These are phyloP conservation scores for Drosophila subobscura DNA, from an alignment of 1,140 invertebrate species.

Conservation along the genomic window DNA sequence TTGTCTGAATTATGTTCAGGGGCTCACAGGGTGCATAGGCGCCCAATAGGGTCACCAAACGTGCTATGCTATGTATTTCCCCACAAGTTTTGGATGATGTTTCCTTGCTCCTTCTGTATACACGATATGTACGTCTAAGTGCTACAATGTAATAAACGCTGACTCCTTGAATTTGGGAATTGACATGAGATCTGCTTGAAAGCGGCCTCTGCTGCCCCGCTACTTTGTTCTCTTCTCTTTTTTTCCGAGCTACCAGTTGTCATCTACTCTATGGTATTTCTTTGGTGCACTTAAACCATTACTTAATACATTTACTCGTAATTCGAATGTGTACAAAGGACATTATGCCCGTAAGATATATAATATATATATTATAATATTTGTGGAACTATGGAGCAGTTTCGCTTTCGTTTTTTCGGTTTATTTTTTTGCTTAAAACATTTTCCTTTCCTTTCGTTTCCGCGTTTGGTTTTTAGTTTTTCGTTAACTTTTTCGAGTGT, in stretches of 20 bases:
- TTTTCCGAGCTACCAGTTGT: constrained; percentile 27
- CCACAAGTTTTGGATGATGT: neutral
- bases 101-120: constrained; percentile 54
- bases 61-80: neutral
- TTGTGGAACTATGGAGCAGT: constrained; percentile 42
- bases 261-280: constrained; percentile 10
- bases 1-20: constrained; percentile 30
- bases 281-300: constrained; percentile 51
- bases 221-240: constrained; percentile 8
- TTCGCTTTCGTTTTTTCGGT: constrained; percentile 36
- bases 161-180: constrained; percentile 42
- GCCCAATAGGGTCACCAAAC: constrained; percentile 25
- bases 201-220: no score
- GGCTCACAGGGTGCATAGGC: neutral
- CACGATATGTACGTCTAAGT: constrained; percentile 72
- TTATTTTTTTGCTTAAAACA: neutral
- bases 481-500: neutral
- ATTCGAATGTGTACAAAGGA: constrained; percentile 47
- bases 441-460: constrained; percentile 4
- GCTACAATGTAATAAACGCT: constrained; percentile 52
- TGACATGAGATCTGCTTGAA: constrained; percentile 63
- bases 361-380: constrained; percentile 33
- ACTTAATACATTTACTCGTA: constrained; percentile 34
- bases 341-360: constrained; percentile 17
- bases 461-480: neutral